Percentiles rank a stretch among this genome's conserved stretches.
Evolutionary conservation across 2,888 invertebrate species (phyloP).

Genomic region (Sepiola atlantica): DNA sequence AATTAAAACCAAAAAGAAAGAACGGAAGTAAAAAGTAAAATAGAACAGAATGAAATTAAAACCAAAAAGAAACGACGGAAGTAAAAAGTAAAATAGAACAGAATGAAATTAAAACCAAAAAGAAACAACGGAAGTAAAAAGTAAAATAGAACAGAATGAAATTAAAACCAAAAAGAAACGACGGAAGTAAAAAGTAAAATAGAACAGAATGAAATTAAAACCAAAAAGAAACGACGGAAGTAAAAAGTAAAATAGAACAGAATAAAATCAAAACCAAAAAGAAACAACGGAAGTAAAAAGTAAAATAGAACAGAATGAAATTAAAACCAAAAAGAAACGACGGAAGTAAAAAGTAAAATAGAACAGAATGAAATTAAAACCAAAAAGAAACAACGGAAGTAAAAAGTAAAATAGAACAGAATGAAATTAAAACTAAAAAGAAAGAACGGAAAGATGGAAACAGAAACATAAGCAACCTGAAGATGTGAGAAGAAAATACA

Average conservation of each 20-base stretch:
- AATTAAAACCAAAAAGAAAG: neutral
- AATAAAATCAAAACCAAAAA: neutral
- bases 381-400: neutral
- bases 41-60: neutral
- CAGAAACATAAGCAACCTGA: rapidly evolving
- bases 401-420: neutral
- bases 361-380: neutral
- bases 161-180: neutral
- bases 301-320: neutral
- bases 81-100: neutral
- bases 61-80: neutral
- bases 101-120: neutral
- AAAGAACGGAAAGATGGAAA: neutral
- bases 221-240: neutral
- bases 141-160: neutral
- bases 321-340: neutral
- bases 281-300: neutral
- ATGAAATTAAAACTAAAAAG: neutral
- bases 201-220: neutral
- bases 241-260: neutral
- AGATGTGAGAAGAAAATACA: rapidly evolving
- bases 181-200: neutral
- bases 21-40: neutral
- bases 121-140: neutral
- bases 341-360: neutral